phyloP scores from a whole-genome alignment of 2,888 invertebrate species.

The Cephus pulcher region DNA sequence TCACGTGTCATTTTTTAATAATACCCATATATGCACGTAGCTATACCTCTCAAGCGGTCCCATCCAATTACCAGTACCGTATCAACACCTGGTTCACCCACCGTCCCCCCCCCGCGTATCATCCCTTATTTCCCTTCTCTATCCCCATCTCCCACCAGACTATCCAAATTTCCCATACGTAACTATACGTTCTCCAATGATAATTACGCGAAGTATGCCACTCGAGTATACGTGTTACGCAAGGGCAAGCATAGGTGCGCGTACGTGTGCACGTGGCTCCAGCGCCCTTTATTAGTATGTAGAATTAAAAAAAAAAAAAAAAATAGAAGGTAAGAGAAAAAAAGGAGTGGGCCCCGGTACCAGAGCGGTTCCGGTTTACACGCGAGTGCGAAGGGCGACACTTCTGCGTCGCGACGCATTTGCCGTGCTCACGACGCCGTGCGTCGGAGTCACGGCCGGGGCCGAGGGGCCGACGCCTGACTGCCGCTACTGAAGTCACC shows the following conservation, averaged over 20 bases:
- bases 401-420: constrained; percentile 52
- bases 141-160: neutral
- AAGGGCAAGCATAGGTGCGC: neutral
- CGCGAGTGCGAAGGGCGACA: constrained; percentile 57
- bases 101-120: neutral
- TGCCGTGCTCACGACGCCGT: constrained; percentile 44
- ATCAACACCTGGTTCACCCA: neutral
- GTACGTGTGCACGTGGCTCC: neutral
- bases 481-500: neutral
- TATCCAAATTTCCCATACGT: neutral
- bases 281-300: neutral
- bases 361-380: constrained; percentile 3
- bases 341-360: neutral
- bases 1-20: neutral
- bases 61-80: neutral
- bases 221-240: neutral
- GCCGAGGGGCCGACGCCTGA: neutral
- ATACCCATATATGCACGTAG: neutral
- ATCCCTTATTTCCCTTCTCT: neutral
- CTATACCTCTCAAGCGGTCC: neutral
- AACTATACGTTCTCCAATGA: neutral
- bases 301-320: neutral
- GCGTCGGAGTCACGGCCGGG: constrained; percentile 8
- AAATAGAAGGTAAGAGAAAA: neutral
- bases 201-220: neutral